Evolutionary conservation across 2,888 invertebrate species (phyloP).

Genomic region (Odontothrips loti): DNA sequence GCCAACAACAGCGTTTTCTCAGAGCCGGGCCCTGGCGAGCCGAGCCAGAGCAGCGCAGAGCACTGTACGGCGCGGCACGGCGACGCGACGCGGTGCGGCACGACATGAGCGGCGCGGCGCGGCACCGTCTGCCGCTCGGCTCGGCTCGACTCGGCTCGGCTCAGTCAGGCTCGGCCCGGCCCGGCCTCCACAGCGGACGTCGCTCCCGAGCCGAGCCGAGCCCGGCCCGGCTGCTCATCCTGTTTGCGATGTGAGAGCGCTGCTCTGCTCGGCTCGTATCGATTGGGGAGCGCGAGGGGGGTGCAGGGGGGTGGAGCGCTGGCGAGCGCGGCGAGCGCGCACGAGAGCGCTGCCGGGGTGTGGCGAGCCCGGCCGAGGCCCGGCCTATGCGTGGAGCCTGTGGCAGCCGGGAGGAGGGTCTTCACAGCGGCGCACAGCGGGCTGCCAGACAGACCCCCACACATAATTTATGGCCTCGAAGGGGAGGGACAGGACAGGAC

Average conservation of each 20-base stretch:
- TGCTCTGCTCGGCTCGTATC: constrained; percentile 6
- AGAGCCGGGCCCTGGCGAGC: constrained; percentile 2
- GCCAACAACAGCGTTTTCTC: constrained; percentile 7
- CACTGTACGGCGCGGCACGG: background rate
- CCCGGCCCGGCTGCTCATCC: background rate
- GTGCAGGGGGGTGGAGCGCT: background rate
- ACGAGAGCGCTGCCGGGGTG: background rate
- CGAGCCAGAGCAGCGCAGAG: background rate
- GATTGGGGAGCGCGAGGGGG: background rate
- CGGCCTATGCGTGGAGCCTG: background rate
- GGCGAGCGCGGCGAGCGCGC: background rate
- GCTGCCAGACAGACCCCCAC: background rate
- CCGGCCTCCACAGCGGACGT: background rate
- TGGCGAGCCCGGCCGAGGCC: background rate
- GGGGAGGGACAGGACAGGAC: constrained; percentile 2
- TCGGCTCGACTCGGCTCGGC: background rate
- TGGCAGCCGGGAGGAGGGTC: background rate
- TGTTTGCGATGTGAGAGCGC: background rate
- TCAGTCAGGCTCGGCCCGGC: constrained; percentile 3
- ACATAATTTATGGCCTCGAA: constrained; percentile 17
- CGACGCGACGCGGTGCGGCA: constrained; percentile 10
- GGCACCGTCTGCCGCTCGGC: background rate
- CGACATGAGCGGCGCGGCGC: background rate
- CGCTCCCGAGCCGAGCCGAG: background rate
- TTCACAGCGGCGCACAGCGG: background rate